Evolutionary conservation across 2,888 invertebrate species (phyloP).

Genomic region (Cerceris ruficornis): DNA sequence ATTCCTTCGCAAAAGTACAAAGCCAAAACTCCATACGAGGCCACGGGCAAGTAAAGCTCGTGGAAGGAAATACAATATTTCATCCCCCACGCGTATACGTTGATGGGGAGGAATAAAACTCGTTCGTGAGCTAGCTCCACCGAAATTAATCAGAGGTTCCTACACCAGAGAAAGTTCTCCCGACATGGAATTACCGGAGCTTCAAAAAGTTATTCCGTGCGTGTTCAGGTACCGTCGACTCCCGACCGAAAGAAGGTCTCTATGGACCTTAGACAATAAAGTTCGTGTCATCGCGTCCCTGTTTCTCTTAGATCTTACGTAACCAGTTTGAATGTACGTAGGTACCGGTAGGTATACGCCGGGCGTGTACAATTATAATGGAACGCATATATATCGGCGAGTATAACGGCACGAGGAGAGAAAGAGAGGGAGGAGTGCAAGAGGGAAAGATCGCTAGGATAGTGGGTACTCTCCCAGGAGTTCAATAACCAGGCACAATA

Average conservation of each 20-base stretch:
- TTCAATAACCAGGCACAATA: constrained; percentile 78
- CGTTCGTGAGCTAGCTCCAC: constrained; percentile 13
- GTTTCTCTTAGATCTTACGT: constrained; percentile 42
- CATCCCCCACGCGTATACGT: not conserved
- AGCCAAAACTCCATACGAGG: too few relatives aligned
- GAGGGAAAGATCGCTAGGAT: constrained; percentile 15
- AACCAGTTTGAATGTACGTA: constrained; percentile 60
- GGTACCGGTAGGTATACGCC: constrained; percentile 34
- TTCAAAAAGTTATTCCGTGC: constrained; percentile 40
- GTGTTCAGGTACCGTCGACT: constrained; percentile 15
- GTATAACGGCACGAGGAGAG: constrained; percentile 38
- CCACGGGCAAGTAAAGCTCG: not conserved
- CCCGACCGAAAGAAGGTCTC: constrained; percentile 28
- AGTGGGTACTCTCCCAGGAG: constrained; percentile 71
- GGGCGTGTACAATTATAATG: constrained; percentile 60
- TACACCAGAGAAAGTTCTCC: constrained; percentile 24
- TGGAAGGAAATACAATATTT: not conserved
- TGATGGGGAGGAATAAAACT: constrained; percentile 20
- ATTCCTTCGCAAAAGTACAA: too few relatives aligned
- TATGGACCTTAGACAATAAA: constrained; percentile 45
- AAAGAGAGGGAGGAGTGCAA: not conserved
- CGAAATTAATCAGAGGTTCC: constrained; percentile 41
- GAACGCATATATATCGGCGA: constrained; percentile 50
- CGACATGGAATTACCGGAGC: constrained; percentile 19
- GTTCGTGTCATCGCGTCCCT: constrained; percentile 41